These are phyloP conservation scores for Chromoteleia sp. DNA, from an alignment of 2,888 invertebrate species.

Conservation along the genomic window DNA sequence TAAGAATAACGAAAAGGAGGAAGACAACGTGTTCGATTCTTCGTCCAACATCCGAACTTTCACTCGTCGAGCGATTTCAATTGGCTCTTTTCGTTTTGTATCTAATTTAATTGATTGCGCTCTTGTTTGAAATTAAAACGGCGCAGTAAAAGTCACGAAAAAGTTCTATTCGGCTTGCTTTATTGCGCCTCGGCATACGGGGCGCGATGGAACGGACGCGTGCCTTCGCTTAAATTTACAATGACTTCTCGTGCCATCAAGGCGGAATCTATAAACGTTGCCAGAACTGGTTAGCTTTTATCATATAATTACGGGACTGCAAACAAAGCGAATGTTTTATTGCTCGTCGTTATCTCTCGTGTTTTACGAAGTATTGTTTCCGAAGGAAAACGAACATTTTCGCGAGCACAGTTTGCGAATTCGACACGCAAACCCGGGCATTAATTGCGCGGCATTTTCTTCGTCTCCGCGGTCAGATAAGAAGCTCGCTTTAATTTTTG, in stretches of 20 bases:
- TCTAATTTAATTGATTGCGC: conserved; percentile 11
- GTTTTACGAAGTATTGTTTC: conserved; percentile 9
- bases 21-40: too few species aligned
- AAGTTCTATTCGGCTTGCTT: conserved; percentile 11
- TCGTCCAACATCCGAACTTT: neutral
- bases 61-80: conserved; percentile 2
- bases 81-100: neutral
- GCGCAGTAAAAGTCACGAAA: conserved; percentile 22
- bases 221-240: conserved; percentile 28
- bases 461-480: neutral
- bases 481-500: neutral
- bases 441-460: neutral
- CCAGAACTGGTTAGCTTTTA: conserved; percentile 28
- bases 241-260: conserved; percentile 26
- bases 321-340: conserved; percentile 31
- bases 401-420: neutral
- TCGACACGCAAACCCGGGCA: neutral
- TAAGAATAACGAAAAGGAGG: too few species aligned
- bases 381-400: conserved; percentile 21
- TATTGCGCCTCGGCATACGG: conserved; percentile 15
- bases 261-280: conserved; percentile 31
- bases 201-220: conserved; percentile 13
- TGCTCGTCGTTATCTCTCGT: conserved; percentile 9
- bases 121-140: conserved; percentile 16
- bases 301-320: conserved; percentile 35